A percentile compares a stretch with the other conserved stretches of the same genome.
Evolutionary conservation across 2,888 invertebrate genomes (phyloP).

Genomic region (Philonicus albiceps): DNA sequence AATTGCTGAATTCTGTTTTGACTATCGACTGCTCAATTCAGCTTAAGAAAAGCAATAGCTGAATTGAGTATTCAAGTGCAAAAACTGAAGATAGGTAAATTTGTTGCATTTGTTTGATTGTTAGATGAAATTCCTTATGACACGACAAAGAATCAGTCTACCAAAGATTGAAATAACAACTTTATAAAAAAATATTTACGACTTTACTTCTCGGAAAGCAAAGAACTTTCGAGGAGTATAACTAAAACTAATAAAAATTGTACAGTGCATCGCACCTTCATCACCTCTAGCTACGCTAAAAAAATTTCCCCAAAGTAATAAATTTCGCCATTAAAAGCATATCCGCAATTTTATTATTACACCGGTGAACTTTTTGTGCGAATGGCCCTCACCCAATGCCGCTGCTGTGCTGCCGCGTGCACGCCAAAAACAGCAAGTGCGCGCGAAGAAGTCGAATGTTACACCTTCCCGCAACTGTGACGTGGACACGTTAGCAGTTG

Average conservation of each 20-base stretch:
- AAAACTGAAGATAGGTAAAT: no score
- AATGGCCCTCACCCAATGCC: background rate
- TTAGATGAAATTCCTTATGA: no score
- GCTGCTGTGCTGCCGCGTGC: background rate
- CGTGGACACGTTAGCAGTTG: background rate
- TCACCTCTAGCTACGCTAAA: background rate
- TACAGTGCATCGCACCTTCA: background rate
- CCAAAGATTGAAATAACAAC: no score
- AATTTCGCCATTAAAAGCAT: background rate
- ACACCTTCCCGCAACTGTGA: background rate
- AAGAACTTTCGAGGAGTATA: background rate
- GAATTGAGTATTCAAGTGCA: no score
- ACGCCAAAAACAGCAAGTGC: background rate
- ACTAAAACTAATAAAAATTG: background rate
- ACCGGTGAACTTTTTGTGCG: background rate
- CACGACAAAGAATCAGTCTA: no score
- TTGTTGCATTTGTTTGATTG: no score
- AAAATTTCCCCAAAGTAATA: background rate
- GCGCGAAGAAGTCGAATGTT: background rate
- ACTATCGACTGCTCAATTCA: no score
- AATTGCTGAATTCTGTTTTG: no score
- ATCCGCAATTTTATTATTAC: background rate
- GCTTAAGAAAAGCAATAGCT: no score
- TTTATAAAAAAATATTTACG: no score
- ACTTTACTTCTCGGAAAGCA: no score